phyloP scores from a whole-genome alignment of 2,797 vertebrate genomes.

The Mastacembelus armatus region DNA sequence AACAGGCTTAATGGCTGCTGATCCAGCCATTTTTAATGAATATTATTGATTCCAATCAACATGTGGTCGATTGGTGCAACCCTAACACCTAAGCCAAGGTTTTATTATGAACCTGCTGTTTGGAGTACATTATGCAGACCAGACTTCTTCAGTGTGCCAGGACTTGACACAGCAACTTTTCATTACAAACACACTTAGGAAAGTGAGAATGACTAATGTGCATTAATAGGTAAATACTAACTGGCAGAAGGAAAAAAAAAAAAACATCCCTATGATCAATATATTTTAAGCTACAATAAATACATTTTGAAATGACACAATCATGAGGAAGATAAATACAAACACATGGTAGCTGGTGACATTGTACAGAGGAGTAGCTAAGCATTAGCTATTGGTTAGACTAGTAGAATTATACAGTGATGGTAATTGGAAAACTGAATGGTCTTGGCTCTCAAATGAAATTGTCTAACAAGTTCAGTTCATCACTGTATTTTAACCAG shows the following conservation, averaged over 20 bases:
- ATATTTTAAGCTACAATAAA: neutral
- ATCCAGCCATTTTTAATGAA: conserved; percentile 23
- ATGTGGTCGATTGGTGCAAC: neutral
- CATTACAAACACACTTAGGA: neutral
- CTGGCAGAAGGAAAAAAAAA: neutral
- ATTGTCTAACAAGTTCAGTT: no score
- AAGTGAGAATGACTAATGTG: conserved; percentile 1
- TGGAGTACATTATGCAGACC: neutral
- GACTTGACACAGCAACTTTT: no score
- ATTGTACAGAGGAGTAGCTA: no score
- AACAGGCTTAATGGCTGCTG: conserved; percentile 18
- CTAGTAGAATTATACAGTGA: no score
- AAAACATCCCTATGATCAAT: conserved; percentile 7
- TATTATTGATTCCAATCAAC: conserved; percentile 9
- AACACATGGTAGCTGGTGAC: neutral
- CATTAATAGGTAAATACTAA: neutral
- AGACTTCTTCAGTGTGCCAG: neutral
- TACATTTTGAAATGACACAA: neutral
- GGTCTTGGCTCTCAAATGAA: no score
- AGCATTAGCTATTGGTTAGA: no score
- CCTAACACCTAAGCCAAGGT: neutral
- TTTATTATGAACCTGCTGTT: neutral
- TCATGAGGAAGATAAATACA: neutral
- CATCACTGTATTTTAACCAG: no score
- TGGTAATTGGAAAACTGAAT: no score